Base-by-base conservation (phyloP, 53 echinoderm and acorn worm genomes). In the Arbacia lixula region DNA sequence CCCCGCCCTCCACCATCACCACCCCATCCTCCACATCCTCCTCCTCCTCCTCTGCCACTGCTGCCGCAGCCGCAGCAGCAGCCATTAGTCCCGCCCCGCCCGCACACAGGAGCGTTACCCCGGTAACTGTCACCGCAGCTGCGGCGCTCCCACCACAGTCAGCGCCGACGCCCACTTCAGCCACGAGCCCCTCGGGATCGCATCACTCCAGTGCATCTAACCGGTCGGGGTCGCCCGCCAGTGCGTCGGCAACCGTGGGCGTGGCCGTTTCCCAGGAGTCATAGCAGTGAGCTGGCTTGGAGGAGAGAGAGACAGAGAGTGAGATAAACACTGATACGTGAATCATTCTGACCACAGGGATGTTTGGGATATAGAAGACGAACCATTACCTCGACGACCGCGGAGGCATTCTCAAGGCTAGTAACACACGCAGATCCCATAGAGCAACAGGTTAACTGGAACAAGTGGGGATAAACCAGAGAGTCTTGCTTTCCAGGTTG, bases 151-250 rank as follows among this genome's bases (percentile, higher is more conserved):
- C 54, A 19, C 76, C 87, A 61, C 58, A 43, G 19, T 68, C 87
- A 53, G 73, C 72, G 17, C 28, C 86, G 14, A 86, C 86, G 4
- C 54, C 94, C 24, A 72, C 71, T 24, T 85, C 81, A 34, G 93
- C 89, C 24, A 75, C 90, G 9, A 95, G 95, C 40, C 95, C 95
- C 1, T 78, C 87, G 14, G 90, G 90, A 10, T 95, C 95, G 27
- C 92, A 87, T 46, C 92, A 92, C 66, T 92, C 92, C 27, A 90
- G 54, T 29, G 76, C 81, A 20, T 92, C 95, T 2, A 80, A 80
- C 46, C 61, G 87, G 28, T 80, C 82, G 22, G 81, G 71, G 24
- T 87, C 87, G 2, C 87, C 87, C 12, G 33, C 54, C 29, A 49
- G 51, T 11, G 53, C 53, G 26, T 32, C 74, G 14, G 29, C 74